A percentile compares a stretch with the other conserved stretches of the same genome.
These are phyloP conservation scores for Pterocles gutturalis DNA, from an alignment of 2,113 vertebrate species.

Conservation along the genomic window DNA sequence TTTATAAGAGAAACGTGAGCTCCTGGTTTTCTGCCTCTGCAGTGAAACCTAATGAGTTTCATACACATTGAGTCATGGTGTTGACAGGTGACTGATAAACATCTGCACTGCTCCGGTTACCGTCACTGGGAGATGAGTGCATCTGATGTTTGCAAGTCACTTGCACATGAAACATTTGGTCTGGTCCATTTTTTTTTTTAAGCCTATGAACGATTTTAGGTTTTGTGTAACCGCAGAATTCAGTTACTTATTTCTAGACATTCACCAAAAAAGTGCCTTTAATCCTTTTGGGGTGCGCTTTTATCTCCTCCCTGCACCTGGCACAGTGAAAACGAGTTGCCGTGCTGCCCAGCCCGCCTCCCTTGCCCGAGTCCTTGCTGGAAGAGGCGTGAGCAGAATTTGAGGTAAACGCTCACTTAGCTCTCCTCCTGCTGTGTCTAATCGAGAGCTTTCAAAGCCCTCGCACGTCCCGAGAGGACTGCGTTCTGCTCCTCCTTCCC, in stretches of 20 bases:
- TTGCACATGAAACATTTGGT: conserved; percentile 37
- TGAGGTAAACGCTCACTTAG: background rate
- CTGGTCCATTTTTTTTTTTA: background rate
- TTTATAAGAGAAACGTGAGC: conserved; percentile 80
- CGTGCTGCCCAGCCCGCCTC: background rate
- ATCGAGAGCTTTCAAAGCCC: background rate
- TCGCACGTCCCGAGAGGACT: background rate
- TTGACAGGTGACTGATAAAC: conserved; percentile 82
- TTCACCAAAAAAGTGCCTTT: background rate
- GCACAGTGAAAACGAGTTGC: background rate
- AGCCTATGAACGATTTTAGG: background rate
- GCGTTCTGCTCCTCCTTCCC: fast-evolving
- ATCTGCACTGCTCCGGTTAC: conserved; percentile 77
- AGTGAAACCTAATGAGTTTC: conserved; percentile 76
- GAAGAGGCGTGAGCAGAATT: background rate
- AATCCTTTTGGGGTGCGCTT: background rate
- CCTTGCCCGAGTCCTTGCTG: background rate
- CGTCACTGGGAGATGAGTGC: conserved; percentile 66
- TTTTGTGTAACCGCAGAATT: conserved; percentile 51
- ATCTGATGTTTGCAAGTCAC: conserved; percentile 36
- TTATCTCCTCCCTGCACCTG: background rate
- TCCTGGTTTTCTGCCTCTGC: conserved; percentile 76
- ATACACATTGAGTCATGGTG: conserved; percentile 78
- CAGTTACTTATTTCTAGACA: conserved; percentile 54
- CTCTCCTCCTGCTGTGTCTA: background rate